Base-by-base conservation (phyloP, 2,888 invertebrate genomes). In the Minunthozetes semirufus region DNA sequence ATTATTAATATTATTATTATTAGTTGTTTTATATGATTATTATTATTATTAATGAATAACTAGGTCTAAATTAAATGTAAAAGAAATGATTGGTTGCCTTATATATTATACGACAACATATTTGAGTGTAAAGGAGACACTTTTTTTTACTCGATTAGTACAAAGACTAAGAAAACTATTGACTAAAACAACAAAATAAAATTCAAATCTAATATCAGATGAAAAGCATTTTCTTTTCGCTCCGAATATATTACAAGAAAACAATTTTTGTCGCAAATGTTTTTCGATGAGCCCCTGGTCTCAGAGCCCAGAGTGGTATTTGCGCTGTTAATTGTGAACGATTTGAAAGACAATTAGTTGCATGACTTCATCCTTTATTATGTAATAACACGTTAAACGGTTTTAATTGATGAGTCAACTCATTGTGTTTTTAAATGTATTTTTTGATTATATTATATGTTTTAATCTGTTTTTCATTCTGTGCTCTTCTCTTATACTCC, bases 81-180 rank as follows among this genome's bases (percentile, higher is more conserved):
- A 66, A 66, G 42, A 66, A 66, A 70, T 70, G 70, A 70, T 70
- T 70, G 46, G 70, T 70, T 70, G 70, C 70, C 70, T 70, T 70
- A 70, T 66, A 59, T 63, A 48, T 38, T 70, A 70, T 70, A 70
- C 48, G 70, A 70, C 70, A 70, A 70, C 70, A 70, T 42, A 48
- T 25, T 22, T 48, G 70, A 70, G 70, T 70, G 70, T 70, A 70
- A 46, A 70, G 70, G 42, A 46, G 70, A 70, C 70, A 70, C 70
- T 70, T 66, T 38, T 66, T 38, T 63, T 70, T 70, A 70, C 48
- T 42, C 48, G 70, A 46, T 70, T 70, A 70, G 70, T 70, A 70
- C 70, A 70, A 70, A 70, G n/a, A n/a, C n/a, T n/a, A n/a, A 27
- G 19, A 70, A 13, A 61, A 33, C 15, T 33, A n/a, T n/a, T n/a